phyloP scores from a whole-genome alignment of 2,797 vertebrate genomes.

The Hippocampus kuda region DNA sequence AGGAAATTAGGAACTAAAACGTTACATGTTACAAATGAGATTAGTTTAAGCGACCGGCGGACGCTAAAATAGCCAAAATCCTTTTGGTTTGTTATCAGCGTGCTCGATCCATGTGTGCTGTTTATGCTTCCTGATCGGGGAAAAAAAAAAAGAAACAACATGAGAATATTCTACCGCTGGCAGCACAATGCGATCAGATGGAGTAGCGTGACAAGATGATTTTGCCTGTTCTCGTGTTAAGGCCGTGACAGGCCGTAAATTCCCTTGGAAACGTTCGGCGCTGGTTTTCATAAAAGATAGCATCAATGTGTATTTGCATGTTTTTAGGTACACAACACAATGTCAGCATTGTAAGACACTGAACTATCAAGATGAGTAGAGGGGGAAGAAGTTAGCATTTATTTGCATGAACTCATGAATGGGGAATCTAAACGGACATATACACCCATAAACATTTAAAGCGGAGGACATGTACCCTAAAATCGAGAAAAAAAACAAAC shows the following conservation, averaged over 20 bases:
- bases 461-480: not conserved
- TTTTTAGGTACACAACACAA: slow-evolving; percentile 9
- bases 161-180: slow-evolving; percentile 59
- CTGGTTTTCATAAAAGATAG: slow-evolving; percentile 20
- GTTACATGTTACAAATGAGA: slow-evolving; percentile 78
- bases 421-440: not conserved
- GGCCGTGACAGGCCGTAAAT: slow-evolving; percentile 16
- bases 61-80: slow-evolving; percentile 61
- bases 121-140: slow-evolving; percentile 55
- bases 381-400: slow-evolving; percentile 47
- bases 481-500: not conserved
- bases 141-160: slow-evolving; percentile 24
- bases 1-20: slow-evolving; percentile 70
- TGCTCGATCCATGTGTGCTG: slow-evolving; percentile 60
- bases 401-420: slow-evolving; percentile 52
- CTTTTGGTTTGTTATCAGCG: slow-evolving; percentile 62
- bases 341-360: not conserved
- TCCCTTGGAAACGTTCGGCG: slow-evolving; percentile 27
- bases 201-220: slow-evolving; percentile 39
- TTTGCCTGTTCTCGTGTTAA: not conserved
- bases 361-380: slow-evolving; percentile 21
- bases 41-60: slow-evolving; percentile 70
- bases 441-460: not conserved
- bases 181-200: slow-evolving; percentile 66
- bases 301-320: slow-evolving; percentile 10